These are phyloP conservation scores for Echinops telfairi DNA, from an alignment of 2,113 vertebrate genomes.

Conservation along the genomic window DNA sequence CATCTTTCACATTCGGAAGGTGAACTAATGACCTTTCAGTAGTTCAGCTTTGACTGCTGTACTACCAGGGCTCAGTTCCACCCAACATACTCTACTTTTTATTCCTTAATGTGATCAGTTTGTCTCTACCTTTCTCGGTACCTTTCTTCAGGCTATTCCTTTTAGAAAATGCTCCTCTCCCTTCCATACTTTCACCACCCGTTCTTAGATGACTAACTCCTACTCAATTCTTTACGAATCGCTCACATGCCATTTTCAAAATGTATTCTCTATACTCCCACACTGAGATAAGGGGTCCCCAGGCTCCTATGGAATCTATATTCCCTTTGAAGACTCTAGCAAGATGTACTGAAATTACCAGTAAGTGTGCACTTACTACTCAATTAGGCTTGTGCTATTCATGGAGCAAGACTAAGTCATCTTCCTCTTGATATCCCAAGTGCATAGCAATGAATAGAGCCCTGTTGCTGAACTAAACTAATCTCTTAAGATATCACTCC, in stretches of 20 bases:
- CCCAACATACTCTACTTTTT: background rate
- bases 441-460: background rate
- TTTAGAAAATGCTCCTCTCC: background rate
- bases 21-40: background rate
- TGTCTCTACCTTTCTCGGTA: background rate
- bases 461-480: conserved; percentile 35
- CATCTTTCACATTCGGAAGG: background rate
- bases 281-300: background rate
- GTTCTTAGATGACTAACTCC: conserved; percentile 53
- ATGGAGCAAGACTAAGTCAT: background rate
- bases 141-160: background rate
- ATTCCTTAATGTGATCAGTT: background rate
- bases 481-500: too few relatives aligned
- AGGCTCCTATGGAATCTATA: background rate
- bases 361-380: conserved; percentile 12
- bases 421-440: conserved; percentile 3
- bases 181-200: background rate
- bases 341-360: background rate
- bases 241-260: conserved; percentile 56
- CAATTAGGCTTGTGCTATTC: background rate
- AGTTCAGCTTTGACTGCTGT: background rate
- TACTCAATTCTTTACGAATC: conserved; percentile 36
- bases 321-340: background rate
- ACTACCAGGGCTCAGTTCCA: background rate
- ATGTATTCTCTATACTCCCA: conserved; percentile 28